Conservation (phyloP, 2,888 invertebrate genomes). For the Orchesellides sinensis region DNA sequence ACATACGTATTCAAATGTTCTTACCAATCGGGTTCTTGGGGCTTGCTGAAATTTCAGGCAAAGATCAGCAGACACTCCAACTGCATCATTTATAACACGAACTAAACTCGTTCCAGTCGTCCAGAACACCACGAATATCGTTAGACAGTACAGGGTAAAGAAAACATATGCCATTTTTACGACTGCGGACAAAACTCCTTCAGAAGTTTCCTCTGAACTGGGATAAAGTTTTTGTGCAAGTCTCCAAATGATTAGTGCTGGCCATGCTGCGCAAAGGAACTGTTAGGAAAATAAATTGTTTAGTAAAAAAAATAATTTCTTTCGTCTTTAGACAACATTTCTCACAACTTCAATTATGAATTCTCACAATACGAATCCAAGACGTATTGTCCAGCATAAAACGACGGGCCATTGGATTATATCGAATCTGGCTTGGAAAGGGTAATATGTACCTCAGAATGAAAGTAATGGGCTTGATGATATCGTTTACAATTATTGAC, state of each 20-base stretch:
- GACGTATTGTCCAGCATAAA: background rate
- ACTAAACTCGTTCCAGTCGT: slow-evolving; percentile 10
- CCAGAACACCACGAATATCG: slow-evolving; percentile 9
- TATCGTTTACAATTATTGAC: background rate
- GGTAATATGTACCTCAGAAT: slow-evolving; percentile 27
- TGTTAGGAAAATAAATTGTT: background rate
- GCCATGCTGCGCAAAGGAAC: slow-evolving; percentile 26
- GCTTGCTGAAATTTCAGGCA: slow-evolving; percentile 1
- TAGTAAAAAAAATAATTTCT: background rate
- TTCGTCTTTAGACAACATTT: background rate
- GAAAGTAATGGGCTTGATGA: background rate
- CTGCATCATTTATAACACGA: slow-evolving; percentile 12
- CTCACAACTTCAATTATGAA: background rate
- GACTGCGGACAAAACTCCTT: background rate
- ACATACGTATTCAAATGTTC: too few relatives aligned
- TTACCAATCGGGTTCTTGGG: slow-evolving; percentile 26
- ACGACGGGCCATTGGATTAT: background rate
- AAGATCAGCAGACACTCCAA: slow-evolving; percentile 3
- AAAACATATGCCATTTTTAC: slow-evolving; percentile 18
- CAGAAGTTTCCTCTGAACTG: slow-evolving; percentile 7
- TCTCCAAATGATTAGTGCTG: slow-evolving; percentile 13
- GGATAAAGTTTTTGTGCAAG: slow-evolving; percentile 6
- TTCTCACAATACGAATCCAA: slow-evolving; percentile 7
- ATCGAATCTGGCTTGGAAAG: slow-evolving; percentile 6
- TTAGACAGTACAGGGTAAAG: background rate